Conservation (phyloP, 2,888 invertebrate genomes). For the Napeogenes inachia region DNA sequence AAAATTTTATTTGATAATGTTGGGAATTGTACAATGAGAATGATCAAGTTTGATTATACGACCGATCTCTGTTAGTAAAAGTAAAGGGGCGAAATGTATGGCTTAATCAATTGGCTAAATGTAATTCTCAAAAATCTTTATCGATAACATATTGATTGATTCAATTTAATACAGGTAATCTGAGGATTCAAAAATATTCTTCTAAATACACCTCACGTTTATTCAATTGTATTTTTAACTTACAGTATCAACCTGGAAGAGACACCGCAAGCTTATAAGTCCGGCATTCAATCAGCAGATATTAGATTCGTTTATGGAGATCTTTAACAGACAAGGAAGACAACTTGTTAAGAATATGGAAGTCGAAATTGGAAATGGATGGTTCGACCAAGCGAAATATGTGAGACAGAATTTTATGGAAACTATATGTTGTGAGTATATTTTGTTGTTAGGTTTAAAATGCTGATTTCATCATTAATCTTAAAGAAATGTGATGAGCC, state of each 20-base stretch:
- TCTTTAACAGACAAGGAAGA: conserved; percentile 39
- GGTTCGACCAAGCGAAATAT: conserved; percentile 37
- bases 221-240: background rate
- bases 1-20: too few species aligned
- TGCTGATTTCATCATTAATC: background rate
- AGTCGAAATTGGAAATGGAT: conserved; percentile 33
- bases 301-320: conserved; percentile 38
- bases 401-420: conserved; percentile 38
- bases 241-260: conserved; percentile 44
- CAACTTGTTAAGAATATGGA: conserved; percentile 33
- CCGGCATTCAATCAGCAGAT: conserved; percentile 44
- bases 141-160: too few species aligned
- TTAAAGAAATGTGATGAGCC: background rate
- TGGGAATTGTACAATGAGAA: too few species aligned
- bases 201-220: too few species aligned
- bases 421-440: conserved; percentile 43
- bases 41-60: too few species aligned
- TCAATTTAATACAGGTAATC: too few species aligned
- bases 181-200: too few species aligned
- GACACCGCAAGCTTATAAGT: conserved; percentile 43
- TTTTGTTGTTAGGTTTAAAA: background rate
- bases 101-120: too few species aligned
- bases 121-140: too few species aligned
- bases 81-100: too few species aligned
- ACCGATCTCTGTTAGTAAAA: too few species aligned